Percentiles rank a stretch among this genome's conserved stretches.
Conservation (phyloP, 2,888 invertebrate species). For the Tenthredo notha region DNA sequence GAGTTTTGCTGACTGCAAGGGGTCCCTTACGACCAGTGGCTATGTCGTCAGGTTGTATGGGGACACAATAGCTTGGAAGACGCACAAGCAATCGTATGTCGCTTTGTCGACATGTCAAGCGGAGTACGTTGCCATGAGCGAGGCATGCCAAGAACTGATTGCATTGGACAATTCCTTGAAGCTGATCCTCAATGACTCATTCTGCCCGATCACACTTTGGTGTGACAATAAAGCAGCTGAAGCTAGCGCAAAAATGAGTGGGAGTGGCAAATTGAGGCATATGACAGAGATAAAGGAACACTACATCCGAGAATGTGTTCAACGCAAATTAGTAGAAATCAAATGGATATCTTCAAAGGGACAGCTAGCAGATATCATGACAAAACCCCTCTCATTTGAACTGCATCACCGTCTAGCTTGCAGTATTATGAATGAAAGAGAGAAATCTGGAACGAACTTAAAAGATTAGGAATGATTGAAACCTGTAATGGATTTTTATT, state of each 20-base stretch:
- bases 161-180: conserved; percentile 58
- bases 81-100: conserved; percentile 57
- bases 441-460: conserved; percentile 24
- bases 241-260: conserved; percentile 48
- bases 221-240: conserved; percentile 62
- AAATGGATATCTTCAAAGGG: conserved; percentile 57
- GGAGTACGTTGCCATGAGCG: conserved; percentile 57
- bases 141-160: conserved; percentile 57
- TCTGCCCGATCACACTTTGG: conserved; percentile 58
- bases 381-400: conserved; percentile 51
- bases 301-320: conserved; percentile 57
- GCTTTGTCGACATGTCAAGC: conserved; percentile 58
- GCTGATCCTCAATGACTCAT: conserved; percentile 55
- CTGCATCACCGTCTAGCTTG: conserved; percentile 23
- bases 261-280: conserved; percentile 15
- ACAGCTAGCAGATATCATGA: conserved; percentile 60
- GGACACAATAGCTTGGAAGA: conserved; percentile 55
- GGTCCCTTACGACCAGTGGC: conserved; percentile 55
- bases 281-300: conserved; percentile 51
- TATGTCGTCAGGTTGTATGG: conserved; percentile 55
- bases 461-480: conserved; percentile 50
- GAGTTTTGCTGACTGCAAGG: conserved; percentile 53
- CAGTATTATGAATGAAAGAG: background rate
- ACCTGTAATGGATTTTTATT: conserved; percentile 49
- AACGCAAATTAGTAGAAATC: conserved; percentile 52